A percentile compares a stretch with the other conserved stretches of the same genome.
Conservation (phyloP, 2,797 vertebrate genomes). For the Hephaestus fuliginosus region DNA sequence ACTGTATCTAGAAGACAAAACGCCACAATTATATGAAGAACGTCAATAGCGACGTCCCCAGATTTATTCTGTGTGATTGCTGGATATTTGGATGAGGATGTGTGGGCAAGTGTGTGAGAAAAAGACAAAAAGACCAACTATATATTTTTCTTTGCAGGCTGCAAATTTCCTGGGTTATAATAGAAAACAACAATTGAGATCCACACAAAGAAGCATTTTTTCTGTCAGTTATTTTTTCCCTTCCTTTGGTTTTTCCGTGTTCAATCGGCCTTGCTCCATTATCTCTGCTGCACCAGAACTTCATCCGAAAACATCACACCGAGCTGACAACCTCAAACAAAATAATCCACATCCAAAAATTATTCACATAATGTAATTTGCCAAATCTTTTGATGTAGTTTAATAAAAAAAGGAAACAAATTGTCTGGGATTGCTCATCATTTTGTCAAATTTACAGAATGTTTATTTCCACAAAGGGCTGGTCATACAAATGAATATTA, state of each 20-base stretch:
- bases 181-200: slow-evolving; percentile 30
- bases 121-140: slow-evolving; percentile 20
- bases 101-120: slow-evolving; percentile 20
- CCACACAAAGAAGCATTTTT: slow-evolving; percentile 24
- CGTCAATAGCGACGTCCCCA: not conserved
- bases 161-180: slow-evolving; percentile 27
- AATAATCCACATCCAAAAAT: not conserved
- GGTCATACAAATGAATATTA: slow-evolving; percentile 41
- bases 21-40: slow-evolving; percentile 1
- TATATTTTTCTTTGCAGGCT: not conserved
- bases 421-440: not conserved
- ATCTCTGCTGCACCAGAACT: slow-evolving; percentile 18
- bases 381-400: slow-evolving; percentile 22
- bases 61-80: not conserved
- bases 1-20: slow-evolving; percentile 4
- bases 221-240: slow-evolving; percentile 2
- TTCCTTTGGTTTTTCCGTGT: not conserved
- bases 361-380: slow-evolving; percentile 13
- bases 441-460: slow-evolving; percentile 64
- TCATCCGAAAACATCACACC: not conserved
- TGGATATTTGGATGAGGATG: slow-evolving; percentile 23
- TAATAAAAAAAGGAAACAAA: slow-evolving; percentile 19
- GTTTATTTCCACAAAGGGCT: slow-evolving; percentile 77
- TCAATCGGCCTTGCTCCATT: not conserved
- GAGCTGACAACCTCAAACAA: not conserved